These are phyloP conservation scores for Saimiri boliviensis DNA, from an alignment of 2,113 vertebrate genomes.

Conservation along the genomic window DNA sequence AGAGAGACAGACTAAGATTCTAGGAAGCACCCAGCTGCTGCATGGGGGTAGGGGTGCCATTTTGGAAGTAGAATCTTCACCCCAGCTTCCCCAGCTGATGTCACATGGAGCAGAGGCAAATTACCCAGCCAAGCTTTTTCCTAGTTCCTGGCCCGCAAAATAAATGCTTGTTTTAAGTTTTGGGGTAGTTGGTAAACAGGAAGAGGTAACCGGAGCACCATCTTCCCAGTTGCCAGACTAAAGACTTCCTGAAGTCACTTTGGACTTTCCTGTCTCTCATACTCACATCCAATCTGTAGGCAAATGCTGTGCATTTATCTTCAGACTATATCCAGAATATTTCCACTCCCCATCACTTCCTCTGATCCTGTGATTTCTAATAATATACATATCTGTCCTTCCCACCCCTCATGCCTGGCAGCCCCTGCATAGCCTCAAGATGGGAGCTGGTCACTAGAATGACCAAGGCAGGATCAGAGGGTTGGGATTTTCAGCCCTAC, in stretches of 20 bases:
- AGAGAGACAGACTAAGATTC: background rate
- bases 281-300: background rate
- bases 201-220: background rate
- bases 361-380: background rate
- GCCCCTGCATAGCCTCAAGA: background rate
- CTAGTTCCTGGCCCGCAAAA: background rate
- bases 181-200: background rate
- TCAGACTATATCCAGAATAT: background rate
- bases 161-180: background rate
- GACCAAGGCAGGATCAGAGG: background rate
- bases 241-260: background rate
- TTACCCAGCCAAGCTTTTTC: background rate
- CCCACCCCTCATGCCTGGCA: background rate
- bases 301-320: background rate
- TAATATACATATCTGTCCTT: background rate
- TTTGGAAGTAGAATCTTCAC: background rate
- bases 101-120: background rate
- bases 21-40: background rate
- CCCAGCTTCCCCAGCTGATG: background rate
- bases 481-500: background rate
- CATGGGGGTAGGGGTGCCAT: background rate
- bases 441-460: background rate
- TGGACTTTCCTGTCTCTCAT: background rate
- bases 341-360: background rate
- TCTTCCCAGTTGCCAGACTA: background rate